Conservation (phyloP, 2,797 vertebrate genomes). For the Steatocranus sp. region DNA sequence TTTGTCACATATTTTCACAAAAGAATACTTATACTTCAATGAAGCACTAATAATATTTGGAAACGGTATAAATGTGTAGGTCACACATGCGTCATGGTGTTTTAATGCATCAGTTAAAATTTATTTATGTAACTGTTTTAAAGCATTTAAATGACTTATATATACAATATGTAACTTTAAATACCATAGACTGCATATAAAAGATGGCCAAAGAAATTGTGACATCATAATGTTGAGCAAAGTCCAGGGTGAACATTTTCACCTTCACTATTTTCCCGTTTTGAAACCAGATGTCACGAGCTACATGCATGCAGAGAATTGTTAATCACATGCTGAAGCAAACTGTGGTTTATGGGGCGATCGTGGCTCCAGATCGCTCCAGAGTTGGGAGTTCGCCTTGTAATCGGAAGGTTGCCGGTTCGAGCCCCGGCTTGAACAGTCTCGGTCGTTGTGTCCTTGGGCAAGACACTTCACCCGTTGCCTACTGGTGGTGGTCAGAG, state of each 20-base stretch:
- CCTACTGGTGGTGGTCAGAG: no score
- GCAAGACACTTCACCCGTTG: no score
- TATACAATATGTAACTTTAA: not conserved
- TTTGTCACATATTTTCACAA: not conserved
- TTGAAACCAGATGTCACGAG: not conserved
- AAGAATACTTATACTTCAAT: not conserved
- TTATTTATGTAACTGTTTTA: not conserved
- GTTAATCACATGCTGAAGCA: not conserved
- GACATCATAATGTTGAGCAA: not conserved
- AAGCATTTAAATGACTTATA: not conserved
- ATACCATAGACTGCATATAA: not conserved
- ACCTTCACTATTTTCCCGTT: not conserved
- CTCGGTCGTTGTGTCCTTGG: no score
- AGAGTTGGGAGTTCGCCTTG: no score
- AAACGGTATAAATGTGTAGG: not conserved
- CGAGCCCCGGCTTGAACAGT: no score
- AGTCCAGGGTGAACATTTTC: not conserved
- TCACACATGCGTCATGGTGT: not conserved
- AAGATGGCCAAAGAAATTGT: not conserved
- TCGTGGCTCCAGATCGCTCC: no score
- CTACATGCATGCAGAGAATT: not conserved
- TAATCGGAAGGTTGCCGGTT: no score
- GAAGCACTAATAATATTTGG: not conserved
- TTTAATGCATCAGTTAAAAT: not conserved
- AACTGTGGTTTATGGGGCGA: not conserved